Conservation (phyloP, 2,113 vertebrate species). For the Glareola pratincola region DNA sequence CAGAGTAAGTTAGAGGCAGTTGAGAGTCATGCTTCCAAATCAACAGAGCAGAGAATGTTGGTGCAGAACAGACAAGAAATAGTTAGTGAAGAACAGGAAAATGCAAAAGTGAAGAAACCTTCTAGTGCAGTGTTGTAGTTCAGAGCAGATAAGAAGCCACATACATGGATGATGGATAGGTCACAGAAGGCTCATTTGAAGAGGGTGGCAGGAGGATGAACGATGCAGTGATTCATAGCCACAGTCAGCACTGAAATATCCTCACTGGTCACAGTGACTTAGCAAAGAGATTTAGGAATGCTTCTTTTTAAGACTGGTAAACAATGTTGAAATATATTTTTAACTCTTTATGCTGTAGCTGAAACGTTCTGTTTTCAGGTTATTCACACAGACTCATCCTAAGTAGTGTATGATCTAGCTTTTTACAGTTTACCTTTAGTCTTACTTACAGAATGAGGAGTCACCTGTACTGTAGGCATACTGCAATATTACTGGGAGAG, state of each 20-base stretch:
- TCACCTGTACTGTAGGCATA: neutral
- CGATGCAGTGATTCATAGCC: neutral
- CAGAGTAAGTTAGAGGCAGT: neutral
- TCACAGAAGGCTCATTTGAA: neutral
- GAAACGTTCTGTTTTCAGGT: neutral
- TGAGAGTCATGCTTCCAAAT: neutral
- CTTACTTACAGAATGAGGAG: neutral
- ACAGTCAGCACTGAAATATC: neutral
- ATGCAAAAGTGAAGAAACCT: neutral
- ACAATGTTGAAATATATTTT: neutral
- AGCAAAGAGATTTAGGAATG: neutral
- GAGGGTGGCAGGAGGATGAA: neutral
- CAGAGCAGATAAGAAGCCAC: neutral
- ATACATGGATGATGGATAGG: accelerated
- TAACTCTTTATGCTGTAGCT: neutral
- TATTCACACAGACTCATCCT: neutral
- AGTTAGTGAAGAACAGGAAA: neutral
- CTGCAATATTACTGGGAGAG: neutral
- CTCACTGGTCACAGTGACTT: neutral
- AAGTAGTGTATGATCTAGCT: neutral
- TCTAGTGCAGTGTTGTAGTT: neutral
- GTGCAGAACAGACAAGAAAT: neutral
- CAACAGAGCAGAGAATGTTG: neutral
- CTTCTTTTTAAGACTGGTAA: neutral
- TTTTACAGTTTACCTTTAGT: neutral